Conservation (phyloP, 1,140 invertebrate genomes). For the Drosophila sulfurigaster region DNA sequence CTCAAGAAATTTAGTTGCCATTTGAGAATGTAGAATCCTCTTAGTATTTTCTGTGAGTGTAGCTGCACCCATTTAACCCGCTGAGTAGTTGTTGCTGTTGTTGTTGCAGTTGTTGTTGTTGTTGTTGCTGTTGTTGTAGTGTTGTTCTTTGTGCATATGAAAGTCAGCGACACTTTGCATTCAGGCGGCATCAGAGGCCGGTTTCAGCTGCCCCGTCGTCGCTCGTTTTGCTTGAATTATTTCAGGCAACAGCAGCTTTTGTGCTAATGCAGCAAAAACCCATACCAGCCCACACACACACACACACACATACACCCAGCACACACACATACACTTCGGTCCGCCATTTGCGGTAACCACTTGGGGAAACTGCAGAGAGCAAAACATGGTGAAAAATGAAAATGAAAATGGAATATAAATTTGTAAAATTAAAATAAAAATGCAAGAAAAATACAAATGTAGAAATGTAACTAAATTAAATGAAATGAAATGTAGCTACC, state of each 20-base stretch:
- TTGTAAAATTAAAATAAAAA: constrained; percentile 56
- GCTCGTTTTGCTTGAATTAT: constrained; percentile 67
- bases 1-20: no score
- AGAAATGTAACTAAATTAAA: constrained; percentile 77
- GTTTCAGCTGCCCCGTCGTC: constrained; percentile 27
- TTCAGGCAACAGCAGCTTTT: constrained; percentile 61
- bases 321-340: constrained; percentile 1
- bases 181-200: constrained; percentile 6
- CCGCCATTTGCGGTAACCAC: constrained; percentile 29
- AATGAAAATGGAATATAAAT: constrained; percentile 81
- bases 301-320: background rate
- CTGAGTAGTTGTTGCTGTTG: constrained; percentile 11
- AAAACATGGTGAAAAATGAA: constrained; percentile 35
- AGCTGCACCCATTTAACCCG: constrained; percentile 1
- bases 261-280: constrained; percentile 69
- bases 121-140: constrained; percentile 10
- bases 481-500: constrained; percentile 67
- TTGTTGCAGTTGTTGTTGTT: constrained; percentile 15
- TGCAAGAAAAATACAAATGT: constrained; percentile 42
- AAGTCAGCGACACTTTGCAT: constrained; percentile 32
- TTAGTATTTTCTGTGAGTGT: constrained; percentile 1
- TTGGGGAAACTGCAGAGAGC: constrained; percentile 52
- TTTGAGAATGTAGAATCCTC: background rate
- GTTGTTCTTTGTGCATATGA: constrained; percentile 58
- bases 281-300: background rate